phyloP scores from a whole-genome alignment of 2,113 vertebrate genomes.

The Eonycteris spelaea region DNA sequence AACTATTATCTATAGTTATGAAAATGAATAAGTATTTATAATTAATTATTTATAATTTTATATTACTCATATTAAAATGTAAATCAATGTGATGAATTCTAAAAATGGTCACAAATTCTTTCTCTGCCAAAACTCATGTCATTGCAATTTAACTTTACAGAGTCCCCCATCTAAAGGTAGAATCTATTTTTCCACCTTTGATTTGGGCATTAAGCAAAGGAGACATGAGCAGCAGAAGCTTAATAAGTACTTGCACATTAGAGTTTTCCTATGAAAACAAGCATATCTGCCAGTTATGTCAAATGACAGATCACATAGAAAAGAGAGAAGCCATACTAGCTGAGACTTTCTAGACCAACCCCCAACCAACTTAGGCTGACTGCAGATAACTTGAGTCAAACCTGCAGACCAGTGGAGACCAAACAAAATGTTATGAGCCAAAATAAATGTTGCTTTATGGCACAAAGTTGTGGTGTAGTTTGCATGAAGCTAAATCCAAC shows the following conservation, averaged over 20 bases:
- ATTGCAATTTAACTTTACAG: neutral
- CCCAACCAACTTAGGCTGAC: neutral
- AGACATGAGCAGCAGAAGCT: neutral
- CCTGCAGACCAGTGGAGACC: neutral
- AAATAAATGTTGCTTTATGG: neutral
- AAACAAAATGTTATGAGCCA: neutral
- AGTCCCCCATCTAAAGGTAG: neutral
- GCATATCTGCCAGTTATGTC: neutral
- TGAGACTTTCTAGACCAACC: neutral
- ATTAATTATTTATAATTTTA: neutral
- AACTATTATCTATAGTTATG: neutral
- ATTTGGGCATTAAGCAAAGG: neutral
- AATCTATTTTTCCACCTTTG: neutral
- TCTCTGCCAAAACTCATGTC: neutral
- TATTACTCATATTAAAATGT: neutral
- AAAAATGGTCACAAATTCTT: neutral
- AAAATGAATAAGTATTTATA: neutral
- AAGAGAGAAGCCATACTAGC: neutral
- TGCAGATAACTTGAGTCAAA: neutral
- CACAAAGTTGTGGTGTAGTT: neutral
- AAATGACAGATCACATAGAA: neutral
- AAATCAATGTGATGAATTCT: neutral
- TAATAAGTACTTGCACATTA: neutral
- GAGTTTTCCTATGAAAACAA: neutral
- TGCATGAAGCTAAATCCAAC: neutral